Base-by-base conservation (phyloP, 2,888 invertebrate genomes). In the Heteromyza rotundicornis region DNA sequence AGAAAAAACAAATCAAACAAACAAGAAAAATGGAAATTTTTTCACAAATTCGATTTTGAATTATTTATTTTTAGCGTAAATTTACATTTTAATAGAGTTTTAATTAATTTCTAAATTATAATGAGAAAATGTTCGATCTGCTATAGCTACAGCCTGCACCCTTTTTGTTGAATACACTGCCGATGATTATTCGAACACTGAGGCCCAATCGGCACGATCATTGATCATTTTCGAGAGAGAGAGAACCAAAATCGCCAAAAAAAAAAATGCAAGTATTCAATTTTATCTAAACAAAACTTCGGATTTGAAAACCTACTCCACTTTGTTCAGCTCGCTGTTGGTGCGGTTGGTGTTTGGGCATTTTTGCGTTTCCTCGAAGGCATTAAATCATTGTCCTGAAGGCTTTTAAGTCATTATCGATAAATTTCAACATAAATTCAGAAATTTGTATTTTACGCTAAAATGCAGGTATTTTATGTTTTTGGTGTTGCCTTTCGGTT, bases 381-480 rank as follows among this genome's bases (percentile, higher is more conserved):
- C 78, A 75, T 78, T 81, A 81, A 80, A 81, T 81, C 80, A 81
- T 79, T 81, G 80, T 78, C 77, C 80, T 79, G 76, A 76, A 79
- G 80, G 81, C 80, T 81, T 80, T 80, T 79, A 81, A 79, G 80
- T 82, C 82, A 80, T 80, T 82, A 82, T 80, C 82, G 78, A 80
- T 82, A 80, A 79, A 81, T 75, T 80, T 79, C 73, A 75, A 77
- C 80, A 82, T 82, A 81, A 82, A 82, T 82, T 79, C 73, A 68
- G 68, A 76, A 79, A 78, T 76, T 79, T 76, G 73, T 75, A 76
- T 75, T 77, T 72, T 70, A 75, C 71, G 70, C 70, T 51, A 44
- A 50, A 16, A 52, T 14, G 24, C 52, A 27, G 14, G 16, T 27
- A 23, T 20, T 50, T 52, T 52, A 5, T 32, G 8, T 3, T 19